Evolutionary conservation across 2,797 vertebrate species (phyloP).

Genomic region (Myotis findleyi): DNA sequence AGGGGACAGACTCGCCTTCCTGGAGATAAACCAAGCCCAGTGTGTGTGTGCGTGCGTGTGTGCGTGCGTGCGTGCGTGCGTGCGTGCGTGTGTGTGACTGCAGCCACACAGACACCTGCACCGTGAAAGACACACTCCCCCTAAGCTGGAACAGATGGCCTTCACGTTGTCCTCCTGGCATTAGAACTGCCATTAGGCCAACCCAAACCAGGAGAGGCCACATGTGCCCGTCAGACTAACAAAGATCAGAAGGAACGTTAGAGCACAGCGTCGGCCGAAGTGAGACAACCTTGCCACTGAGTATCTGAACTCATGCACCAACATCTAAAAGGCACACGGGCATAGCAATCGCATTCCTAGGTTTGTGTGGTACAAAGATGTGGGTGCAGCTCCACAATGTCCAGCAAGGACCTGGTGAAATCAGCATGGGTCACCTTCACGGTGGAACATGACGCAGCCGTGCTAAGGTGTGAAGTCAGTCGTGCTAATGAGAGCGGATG

Average conservation of each 20-base stretch:
- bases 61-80: no score
- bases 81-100: background rate
- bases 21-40: background rate
- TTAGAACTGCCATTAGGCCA: background rate
- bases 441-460: fast-evolving
- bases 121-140: fast-evolving
- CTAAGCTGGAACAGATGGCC: fast-evolving
- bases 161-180: background rate
- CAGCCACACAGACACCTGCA: background rate
- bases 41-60: no score
- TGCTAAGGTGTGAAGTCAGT: background rate
- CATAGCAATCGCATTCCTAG: fast-evolving
- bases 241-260: background rate
- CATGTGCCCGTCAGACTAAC: background rate
- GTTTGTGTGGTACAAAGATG: background rate
- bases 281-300: no score
- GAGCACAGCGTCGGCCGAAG: fast-evolving
- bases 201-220: background rate
- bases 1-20: fast-evolving
- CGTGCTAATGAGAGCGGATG: fast-evolving
- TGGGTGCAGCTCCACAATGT: no score
- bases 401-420: background rate
- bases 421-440: background rate
- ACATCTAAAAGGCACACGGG: background rate
- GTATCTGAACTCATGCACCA: fast-evolving